These are phyloP conservation scores for Silurus lanzhouensis DNA, from an alignment of 2,797 vertebrate genomes.

Conservation along the genomic window DNA sequence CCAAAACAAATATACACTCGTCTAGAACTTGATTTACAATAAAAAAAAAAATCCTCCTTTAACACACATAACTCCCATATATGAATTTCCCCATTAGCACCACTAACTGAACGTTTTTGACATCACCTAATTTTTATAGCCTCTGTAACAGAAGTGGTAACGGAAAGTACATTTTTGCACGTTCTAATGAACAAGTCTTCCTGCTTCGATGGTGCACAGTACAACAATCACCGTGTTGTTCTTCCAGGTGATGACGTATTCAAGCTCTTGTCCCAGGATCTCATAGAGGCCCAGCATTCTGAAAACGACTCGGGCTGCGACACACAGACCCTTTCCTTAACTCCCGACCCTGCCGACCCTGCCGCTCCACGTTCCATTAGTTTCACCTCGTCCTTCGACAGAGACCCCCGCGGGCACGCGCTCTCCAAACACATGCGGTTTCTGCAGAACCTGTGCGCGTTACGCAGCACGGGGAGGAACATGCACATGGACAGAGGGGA, in stretches of 20 bases:
- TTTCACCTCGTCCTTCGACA: background rate
- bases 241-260: slow-evolving; percentile 54
- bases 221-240: background rate
- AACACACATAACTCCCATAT: too few species aligned
- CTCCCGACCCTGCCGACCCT: background rate
- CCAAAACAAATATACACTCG: too few species aligned
- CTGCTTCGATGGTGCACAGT: background rate
- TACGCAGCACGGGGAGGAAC: slow-evolving; percentile 70
- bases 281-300: slow-evolving; percentile 47
- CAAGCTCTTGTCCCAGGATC: slow-evolving; percentile 61
- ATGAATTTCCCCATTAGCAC: too few species aligned
- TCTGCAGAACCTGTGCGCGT: slow-evolving; percentile 78
- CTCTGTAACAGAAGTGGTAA: background rate
- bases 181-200: too few species aligned
- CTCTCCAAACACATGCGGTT: slow-evolving; percentile 76
- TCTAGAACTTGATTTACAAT: too few species aligned
- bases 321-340: slow-evolving; percentile 29
- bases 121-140: too few species aligned
- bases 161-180: background rate
- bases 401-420: slow-evolving; percentile 35
- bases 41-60: too few species aligned
- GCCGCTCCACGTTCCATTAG: background rate
- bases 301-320: slow-evolving; percentile 72
- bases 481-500: slow-evolving; percentile 63
- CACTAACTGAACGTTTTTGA: too few species aligned